Conservation (phyloP, 2,888 invertebrate species). For the Cerastis rubricosa region DNA sequence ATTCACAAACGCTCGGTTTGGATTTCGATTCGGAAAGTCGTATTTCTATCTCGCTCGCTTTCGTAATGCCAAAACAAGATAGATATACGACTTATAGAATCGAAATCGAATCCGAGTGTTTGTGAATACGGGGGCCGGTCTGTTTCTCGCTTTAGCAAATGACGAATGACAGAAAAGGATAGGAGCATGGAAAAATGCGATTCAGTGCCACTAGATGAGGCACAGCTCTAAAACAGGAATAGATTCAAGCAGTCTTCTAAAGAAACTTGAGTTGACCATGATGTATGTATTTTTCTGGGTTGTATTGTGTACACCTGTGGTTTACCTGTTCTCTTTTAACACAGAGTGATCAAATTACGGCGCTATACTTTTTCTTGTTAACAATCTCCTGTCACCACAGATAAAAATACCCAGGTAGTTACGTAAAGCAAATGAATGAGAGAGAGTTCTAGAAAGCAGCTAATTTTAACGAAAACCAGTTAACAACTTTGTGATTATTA, state of each 20-base stretch:
- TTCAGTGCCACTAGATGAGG: not conserved
- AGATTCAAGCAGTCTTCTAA: conserved; percentile 18
- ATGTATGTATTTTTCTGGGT: not conserved
- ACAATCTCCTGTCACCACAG: conserved; percentile 3
- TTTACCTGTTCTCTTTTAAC: conserved; percentile 32
- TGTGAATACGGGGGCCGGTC: no score
- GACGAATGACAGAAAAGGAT: not conserved
- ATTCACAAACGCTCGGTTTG: no score
- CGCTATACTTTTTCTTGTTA: conserved; percentile 19
- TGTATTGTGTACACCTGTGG: conserved; percentile 13
- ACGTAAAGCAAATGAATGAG: conserved; percentile 45
- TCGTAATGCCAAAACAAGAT: no score
- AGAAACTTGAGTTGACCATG: conserved; percentile 6
- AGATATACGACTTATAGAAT: no score
- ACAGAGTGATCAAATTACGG: conserved; percentile 13
- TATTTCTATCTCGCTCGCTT: no score
- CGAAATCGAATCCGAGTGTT: no score
- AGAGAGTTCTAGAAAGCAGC: conserved; percentile 58
- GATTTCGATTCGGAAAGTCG: no score
- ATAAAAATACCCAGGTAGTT: not conserved
- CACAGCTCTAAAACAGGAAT: not conserved
- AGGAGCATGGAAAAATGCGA: not conserved
- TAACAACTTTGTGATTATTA: conserved; percentile 35
- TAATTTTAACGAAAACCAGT: conserved; percentile 57
- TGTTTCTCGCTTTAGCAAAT: not conserved